Conservation (phyloP, 2,113 vertebrate genomes). For the Pseudonaja textilis region DNA sequence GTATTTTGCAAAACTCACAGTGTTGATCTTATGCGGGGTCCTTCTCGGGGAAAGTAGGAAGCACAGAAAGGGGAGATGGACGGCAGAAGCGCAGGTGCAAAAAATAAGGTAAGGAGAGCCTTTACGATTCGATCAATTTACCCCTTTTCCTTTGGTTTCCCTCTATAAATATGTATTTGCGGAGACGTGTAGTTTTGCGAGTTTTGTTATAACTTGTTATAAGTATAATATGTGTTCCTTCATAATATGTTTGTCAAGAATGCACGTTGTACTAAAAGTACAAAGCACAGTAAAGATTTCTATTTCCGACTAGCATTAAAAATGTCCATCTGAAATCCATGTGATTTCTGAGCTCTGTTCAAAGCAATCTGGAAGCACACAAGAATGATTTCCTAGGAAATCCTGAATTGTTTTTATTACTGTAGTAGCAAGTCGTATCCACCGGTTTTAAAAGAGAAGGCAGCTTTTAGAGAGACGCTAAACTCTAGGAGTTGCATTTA, state of each 20-base stretch:
- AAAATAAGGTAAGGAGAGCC: conserved; percentile 76
- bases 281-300: background rate
- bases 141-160: background rate
- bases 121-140: background rate
- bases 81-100: conserved; percentile 70
- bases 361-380: background rate
- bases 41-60: conserved; percentile 79
- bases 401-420: background rate
- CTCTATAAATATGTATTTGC: fast-evolving
- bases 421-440: fast-evolving
- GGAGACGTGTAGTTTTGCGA: background rate
- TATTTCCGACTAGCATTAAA: background rate
- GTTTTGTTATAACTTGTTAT: background rate
- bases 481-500: fast-evolving
- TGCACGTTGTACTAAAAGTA: background rate
- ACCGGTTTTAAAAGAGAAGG: background rate
- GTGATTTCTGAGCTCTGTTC: background rate
- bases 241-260: background rate
- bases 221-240: background rate
- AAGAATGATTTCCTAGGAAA: background rate
- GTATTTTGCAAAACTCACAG: conserved; percentile 70
- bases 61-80: conserved; percentile 80
- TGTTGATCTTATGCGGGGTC: conserved; percentile 76
- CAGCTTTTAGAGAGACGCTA: background rate
- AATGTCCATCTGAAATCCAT: background rate